Percentiles rank a stretch among this genome's conserved stretches.
These are phyloP conservation scores for Anastrepha obliqua DNA, from an alignment of 1,140 invertebrate species.

Conservation along the genomic window DNA sequence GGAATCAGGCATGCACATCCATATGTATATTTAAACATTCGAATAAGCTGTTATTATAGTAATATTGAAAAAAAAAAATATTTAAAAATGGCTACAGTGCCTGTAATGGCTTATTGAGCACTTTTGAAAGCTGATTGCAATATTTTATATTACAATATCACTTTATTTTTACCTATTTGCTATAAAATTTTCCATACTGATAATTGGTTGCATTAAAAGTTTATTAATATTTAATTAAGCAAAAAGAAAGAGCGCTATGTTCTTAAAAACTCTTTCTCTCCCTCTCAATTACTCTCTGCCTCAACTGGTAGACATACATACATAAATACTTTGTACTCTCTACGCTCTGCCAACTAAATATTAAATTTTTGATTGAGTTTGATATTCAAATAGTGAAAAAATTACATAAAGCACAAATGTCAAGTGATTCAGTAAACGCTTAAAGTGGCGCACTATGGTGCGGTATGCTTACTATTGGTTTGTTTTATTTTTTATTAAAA, in stretches of 20 bases:
- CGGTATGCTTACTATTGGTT: background rate
- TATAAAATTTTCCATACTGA: conserved; percentile 54
- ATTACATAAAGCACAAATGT: conserved; percentile 71
- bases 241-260: background rate
- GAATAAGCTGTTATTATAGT: too few species aligned
- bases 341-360: too few species aligned
- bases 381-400: conserved; percentile 64
- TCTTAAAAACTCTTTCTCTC: background rate
- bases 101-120: too few species aligned
- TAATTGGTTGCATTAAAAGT: conserved; percentile 52
- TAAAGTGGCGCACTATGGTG: background rate
- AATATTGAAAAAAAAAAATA: too few species aligned
- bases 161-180: background rate
- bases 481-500: conserved; percentile 12
- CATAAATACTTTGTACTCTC: too few species aligned
- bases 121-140: too few species aligned
- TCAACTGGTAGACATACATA: too few species aligned
- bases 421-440: conserved; percentile 57
- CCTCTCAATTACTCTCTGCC: background rate
- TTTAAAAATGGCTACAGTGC: too few species aligned
- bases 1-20: too few species aligned
- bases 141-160: too few species aligned
- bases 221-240: conserved; percentile 55
- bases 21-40: too few species aligned
- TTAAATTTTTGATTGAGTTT: conserved; percentile 33